A percentile compares a stretch with the other conserved stretches of the same genome.
Evolutionary conservation across 2,797 vertebrate species (phyloP).

Genomic region (Pipistrellus pipistrellus): DNA sequence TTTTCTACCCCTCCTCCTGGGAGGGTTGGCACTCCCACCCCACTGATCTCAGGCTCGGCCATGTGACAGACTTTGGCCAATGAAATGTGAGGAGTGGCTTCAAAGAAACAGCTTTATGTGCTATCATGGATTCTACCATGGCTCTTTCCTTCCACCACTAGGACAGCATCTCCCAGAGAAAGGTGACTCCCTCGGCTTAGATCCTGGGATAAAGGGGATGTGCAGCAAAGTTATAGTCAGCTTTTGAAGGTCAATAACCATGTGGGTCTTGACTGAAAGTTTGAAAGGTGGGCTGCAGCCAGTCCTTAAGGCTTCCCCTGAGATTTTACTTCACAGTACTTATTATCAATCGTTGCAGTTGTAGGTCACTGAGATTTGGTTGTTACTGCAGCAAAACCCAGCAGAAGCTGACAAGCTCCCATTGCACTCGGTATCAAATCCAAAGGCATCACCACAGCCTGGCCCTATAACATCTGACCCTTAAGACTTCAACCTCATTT

Average conservation of each 20-base stretch:
- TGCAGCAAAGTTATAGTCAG: not conserved
- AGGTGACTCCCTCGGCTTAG: not conserved
- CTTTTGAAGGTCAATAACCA: not conserved
- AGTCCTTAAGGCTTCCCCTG: not conserved
- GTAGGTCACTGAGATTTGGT: not conserved
- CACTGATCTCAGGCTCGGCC: not conserved
- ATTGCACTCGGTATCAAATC: not conserved
- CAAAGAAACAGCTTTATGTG: not conserved
- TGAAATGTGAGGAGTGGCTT: slow-evolving; percentile 7
- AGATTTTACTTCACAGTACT: not conserved
- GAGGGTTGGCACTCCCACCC: not conserved
- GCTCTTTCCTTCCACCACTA: not conserved
- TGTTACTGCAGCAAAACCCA: not conserved
- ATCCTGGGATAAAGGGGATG: not conserved
- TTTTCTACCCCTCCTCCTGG: not conserved
- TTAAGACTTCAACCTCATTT: not conserved
- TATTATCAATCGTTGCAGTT: not conserved
- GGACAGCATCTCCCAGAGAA: not conserved
- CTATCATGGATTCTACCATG: not conserved
- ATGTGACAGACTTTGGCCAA: not conserved
- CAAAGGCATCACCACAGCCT: not conserved
- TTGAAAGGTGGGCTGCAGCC: not conserved
- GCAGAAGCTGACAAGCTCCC: not conserved
- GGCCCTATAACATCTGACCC: not conserved
- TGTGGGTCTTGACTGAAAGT: not conserved